Evolutionary conservation across 2,797 vertebrate species (phyloP).

Genomic region (Craterocephalus amniculus): DNA sequence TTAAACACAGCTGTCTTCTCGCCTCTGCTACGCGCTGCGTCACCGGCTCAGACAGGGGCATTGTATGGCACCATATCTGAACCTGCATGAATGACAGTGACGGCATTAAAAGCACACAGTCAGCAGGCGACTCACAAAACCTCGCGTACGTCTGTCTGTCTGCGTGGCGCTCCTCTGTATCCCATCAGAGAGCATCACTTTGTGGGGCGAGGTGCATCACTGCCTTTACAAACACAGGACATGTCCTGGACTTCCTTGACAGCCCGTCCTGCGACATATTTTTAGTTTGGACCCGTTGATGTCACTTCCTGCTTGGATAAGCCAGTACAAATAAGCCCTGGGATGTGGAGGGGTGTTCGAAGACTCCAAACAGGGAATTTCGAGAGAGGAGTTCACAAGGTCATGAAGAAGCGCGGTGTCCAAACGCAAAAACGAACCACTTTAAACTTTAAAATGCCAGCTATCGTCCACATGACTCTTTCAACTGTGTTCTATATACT

Average conservation of each 20-base stretch:
- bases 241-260: conserved; percentile 70
- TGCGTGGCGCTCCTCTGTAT: conserved; percentile 64
- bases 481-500: conserved; percentile 60
- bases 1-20: conserved; percentile 27
- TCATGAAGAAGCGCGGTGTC: conserved; percentile 58
- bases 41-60: conserved; percentile 53
- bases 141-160: conserved; percentile 66
- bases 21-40: conserved; percentile 61
- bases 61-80: conserved; percentile 72
- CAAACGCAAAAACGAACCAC: conserved; percentile 24
- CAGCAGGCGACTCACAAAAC: conserved; percentile 78
- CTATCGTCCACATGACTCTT: conserved; percentile 41
- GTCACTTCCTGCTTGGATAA: conserved; percentile 84
- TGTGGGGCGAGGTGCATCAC: conserved; percentile 60
- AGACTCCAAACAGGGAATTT: conserved; percentile 42
- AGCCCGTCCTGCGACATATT: conserved; percentile 77
- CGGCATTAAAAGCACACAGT: conserved; percentile 64
- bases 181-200: conserved; percentile 66
- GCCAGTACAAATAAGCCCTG: conserved; percentile 54
- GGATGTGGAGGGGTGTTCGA: conserved; percentile 58
- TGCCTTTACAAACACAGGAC: conserved; percentile 41
- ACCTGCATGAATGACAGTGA: conserved; percentile 78
- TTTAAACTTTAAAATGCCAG: conserved; percentile 59
- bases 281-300: conserved; percentile 83
- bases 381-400: conserved; percentile 72